phyloP scores from a whole-genome alignment of 2,113 vertebrate genomes.

The Hirundichthys speculiger region DNA sequence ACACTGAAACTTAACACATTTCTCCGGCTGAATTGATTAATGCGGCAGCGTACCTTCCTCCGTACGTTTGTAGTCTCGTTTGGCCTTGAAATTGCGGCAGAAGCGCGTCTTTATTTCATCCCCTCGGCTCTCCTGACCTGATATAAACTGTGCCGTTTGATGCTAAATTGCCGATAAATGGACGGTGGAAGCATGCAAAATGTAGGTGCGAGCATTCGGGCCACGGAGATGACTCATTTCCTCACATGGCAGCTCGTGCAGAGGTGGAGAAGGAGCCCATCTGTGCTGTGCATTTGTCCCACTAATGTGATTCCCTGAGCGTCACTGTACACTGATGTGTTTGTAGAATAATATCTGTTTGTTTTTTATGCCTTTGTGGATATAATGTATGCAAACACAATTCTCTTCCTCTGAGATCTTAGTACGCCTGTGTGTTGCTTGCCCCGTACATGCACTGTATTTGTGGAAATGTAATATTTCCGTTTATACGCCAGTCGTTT shows the following conservation, averaged over 20 bases:
- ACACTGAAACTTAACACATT: background rate
- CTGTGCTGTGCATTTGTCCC: constrained; percentile 28
- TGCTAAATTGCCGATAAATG: constrained; percentile 45
- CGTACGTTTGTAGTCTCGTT: background rate
- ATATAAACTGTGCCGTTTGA: constrained; percentile 33
- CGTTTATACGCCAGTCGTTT: too few species aligned
- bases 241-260: constrained; percentile 40
- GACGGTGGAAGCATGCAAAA: constrained; percentile 40
- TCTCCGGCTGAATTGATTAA: constrained; percentile 7
- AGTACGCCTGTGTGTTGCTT: too few species aligned
- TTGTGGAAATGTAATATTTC: too few species aligned
- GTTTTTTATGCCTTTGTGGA: too few species aligned
- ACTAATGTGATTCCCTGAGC: constrained; percentile 8
- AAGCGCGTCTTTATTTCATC: background rate
- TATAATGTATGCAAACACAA: too few species aligned
- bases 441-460: too few species aligned
- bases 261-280: constrained; percentile 41
- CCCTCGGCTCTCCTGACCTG: constrained; percentile 16
- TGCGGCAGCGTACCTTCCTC: background rate
- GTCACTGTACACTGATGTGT: constrained; percentile 6
- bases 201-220: constrained; percentile 43
- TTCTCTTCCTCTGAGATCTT: too few species aligned
- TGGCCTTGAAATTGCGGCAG: background rate
- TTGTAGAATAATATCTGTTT: background rate
- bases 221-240: constrained; percentile 61